Conservation (phyloP, 2,113 vertebrate genomes). For the Collichthys lucidus region DNA sequence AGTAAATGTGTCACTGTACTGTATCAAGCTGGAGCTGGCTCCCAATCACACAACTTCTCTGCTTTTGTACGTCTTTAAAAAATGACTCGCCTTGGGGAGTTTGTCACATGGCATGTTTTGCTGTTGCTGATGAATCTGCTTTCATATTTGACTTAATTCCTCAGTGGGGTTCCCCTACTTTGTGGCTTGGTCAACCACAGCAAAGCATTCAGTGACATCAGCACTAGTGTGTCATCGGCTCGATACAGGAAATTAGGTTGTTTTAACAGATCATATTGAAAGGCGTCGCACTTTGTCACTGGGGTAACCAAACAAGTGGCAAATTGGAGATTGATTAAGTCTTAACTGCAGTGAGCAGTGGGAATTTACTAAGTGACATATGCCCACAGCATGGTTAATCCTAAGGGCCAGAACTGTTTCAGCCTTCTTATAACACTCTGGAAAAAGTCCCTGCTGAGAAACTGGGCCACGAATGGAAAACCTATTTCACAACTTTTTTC, state of each 20-base stretch:
- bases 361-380: constrained; percentile 39
- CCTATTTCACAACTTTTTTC: constrained; percentile 63
- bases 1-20: constrained; percentile 43
- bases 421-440: constrained; percentile 48
- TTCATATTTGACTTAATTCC: constrained; percentile 51
- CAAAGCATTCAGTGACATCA: constrained; percentile 63
- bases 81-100: constrained; percentile 17
- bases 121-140: constrained; percentile 53
- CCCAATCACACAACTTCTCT: neutral
- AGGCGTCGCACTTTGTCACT: constrained; percentile 40
- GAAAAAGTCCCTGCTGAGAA: constrained; percentile 67
- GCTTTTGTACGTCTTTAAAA: constrained; percentile 2
- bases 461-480: constrained; percentile 74
- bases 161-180: constrained; percentile 61
- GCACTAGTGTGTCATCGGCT: constrained; percentile 45
- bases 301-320: constrained; percentile 56
- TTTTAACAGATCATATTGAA: constrained; percentile 34
- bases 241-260: constrained; percentile 33
- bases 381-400: constrained; percentile 42
- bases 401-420: constrained; percentile 29
- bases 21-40: constrained; percentile 34
- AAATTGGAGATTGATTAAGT: constrained; percentile 57
- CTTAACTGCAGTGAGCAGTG: constrained; percentile 20
- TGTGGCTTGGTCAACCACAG: constrained; percentile 54
- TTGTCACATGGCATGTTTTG: neutral